Conservation (phyloP, 2,797 vertebrate genomes). For the Dendrocincla fuliginosa region DNA sequence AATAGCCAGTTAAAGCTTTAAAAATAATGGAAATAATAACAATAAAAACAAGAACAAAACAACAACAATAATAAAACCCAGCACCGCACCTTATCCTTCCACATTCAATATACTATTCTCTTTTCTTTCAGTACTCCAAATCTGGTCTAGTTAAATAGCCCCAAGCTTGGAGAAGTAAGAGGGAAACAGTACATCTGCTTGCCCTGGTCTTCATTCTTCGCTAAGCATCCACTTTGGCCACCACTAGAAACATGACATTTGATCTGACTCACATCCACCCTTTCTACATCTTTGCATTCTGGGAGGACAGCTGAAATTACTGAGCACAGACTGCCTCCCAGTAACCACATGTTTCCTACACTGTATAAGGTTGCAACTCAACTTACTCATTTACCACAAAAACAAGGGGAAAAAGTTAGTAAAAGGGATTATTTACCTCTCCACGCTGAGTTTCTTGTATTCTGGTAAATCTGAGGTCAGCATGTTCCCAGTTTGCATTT, state of each 20-base stretch:
- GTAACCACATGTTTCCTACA: fast-evolving
- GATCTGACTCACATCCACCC: neutral
- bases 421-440: conserved; percentile 81
- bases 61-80: neutral
- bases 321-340: neutral
- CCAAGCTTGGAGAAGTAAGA: neutral
- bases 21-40: neutral
- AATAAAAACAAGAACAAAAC: neutral
- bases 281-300: neutral
- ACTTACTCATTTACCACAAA: neutral
- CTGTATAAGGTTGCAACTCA: neutral
- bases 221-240: neutral
- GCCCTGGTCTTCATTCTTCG: neutral
- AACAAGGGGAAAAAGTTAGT: neutral
- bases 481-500: conserved; percentile 92
- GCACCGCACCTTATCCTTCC: neutral
- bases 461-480: conserved; percentile 91
- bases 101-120: neutral
- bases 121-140: neutral
- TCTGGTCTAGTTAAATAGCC: neutral
- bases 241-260: neutral
- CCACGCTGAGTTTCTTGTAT: conserved; percentile 92
- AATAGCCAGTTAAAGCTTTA: neutral
- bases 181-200: neutral
- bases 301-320: neutral